Base-by-base conservation (phyloP, 1,140 invertebrate species). In the Drepana arcuata region DNA sequence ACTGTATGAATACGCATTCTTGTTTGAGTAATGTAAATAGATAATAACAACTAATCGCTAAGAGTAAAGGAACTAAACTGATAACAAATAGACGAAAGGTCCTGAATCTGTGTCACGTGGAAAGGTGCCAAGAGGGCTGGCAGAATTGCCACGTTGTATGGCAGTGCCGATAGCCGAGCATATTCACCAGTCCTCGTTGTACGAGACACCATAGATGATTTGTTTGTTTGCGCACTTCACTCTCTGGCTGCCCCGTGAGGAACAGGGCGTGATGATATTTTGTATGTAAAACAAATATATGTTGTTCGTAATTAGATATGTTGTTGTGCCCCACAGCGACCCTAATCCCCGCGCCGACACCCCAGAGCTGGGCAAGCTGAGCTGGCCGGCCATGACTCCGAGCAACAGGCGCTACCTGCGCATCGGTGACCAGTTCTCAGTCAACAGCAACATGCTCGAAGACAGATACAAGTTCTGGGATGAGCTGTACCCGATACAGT, bases 381-480 rank as follows among this genome's bases (percentile, higher is more conserved):
- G 27, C 4, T 74, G 70, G 70, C 67, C 66, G 3, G 39, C 42
- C 0, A 57, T 71, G 54, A 53, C 18, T 4, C 47, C 62, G 0
- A 14, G 32, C 0, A 29, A 50, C 1, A 39, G 55, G n/a, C 43
- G 41, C 7, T 74, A 71, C 33, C 32, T 74, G 4, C 41, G 39
- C 2, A 31, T 74, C 1, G 59, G 38, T 10, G 27, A 37, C 0
- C 25, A 57, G n/a, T 36, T 70, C 7, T 39, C 54, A 0, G 33
- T 71, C 1, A 34, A 48, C 3, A 38, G 56, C 15, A 64, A 66
- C 14, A 33, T 74, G 24, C 54, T 50, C 5, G 61, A 74, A 31
- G 43, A 71, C 3, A 31, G 57, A 9, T 64, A 57, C 21, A 16
- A 34, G 12, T 14, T 70, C 0, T 74, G 70, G 70, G 64, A 74